A percentile compares a stretch with the other conserved stretches of the same genome.
Evolutionary conservation across 2,113 vertebrate species (phyloP).

Genomic region (Pandion haliaetus): DNA sequence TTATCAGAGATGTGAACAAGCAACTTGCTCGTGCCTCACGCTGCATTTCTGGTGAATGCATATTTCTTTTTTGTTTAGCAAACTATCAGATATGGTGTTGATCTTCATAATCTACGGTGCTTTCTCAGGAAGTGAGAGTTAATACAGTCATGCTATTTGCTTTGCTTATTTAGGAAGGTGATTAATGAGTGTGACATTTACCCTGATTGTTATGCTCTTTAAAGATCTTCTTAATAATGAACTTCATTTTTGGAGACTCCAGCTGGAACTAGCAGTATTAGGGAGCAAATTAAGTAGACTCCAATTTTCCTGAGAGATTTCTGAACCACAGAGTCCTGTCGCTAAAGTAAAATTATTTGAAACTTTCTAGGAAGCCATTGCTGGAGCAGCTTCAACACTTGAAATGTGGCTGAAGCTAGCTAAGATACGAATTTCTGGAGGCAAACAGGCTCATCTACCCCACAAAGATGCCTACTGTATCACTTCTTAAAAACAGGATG

Average conservation of each 20-base stretch:
- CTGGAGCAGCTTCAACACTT: constrained; percentile 9
- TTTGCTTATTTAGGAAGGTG: constrained; percentile 26
- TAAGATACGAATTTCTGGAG: not conserved
- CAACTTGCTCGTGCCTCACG: not conserved
- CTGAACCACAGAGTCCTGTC: not conserved
- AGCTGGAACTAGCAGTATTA: constrained; percentile 7
- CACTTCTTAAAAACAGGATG: not conserved
- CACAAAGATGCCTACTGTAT: not conserved
- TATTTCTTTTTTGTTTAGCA: not conserved
- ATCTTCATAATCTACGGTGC: not conserved
- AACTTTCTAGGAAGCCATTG: constrained; percentile 21
- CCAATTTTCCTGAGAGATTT: not conserved
- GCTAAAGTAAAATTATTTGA: not conserved
- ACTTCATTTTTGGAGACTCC: constrained; percentile 3
- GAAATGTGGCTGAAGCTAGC: not conserved
- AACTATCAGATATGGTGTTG: not conserved
- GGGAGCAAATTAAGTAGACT: not conserved
- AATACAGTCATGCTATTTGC: constrained; percentile 42
- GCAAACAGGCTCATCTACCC: not conserved
- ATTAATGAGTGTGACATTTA: constrained; percentile 70
- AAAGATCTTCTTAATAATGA: constrained; percentile 16
- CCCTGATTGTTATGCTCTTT: constrained; percentile 60
- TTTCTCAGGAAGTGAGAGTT: constrained; percentile 49
- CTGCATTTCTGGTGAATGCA: not conserved
- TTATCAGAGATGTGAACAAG: not conserved